Base-by-base conservation (phyloP, 1,140 invertebrate genomes). In the Maniola jurtina region DNA sequence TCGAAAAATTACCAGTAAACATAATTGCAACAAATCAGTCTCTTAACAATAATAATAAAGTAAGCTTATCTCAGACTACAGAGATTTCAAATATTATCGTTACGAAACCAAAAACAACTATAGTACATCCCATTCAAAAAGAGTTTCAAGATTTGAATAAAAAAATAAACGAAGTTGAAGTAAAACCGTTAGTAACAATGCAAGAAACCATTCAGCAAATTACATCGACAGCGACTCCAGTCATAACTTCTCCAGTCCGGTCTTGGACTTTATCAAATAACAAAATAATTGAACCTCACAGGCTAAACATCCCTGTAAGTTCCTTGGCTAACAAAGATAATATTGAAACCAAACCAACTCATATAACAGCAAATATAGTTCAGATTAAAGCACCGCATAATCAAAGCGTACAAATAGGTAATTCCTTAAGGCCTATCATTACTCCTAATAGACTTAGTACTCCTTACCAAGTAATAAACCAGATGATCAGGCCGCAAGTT, bases 181-280 rank as follows among this genome's bases (percentile, higher is more conserved):
- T 68, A 65, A 87, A 82, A 65, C 61, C 79, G 13, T 70, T 80
- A 52, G 76, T 86, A 33, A 78, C 83, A 68, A 91, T 90, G 75
- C 77, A 88, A 64, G 92, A 92, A 73, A 85, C 72, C 65, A 58
- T 90, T 34, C 64, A 68, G 61, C 91, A 92, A 73, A 80, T 89
- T 55, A 87, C 88, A 40, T 90, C 91, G 47, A 88, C 92, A 3
- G 90, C 92, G 75, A 92, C 92, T 40, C 91, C 92, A 14, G 93
- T 93, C 5, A 93, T 93, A 75, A 90, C 92, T 5, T 90, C 16
- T 15, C 14, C 16, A 16, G 13, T 45, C 13, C 42, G 42, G 33
- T 55, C 91, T 13, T 92, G 91, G 92, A 86, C 88, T 34, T 70
- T 89, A 56, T 80, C 78, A 33, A 84, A 86, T 66, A 85, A 86